Conservation (phyloP, 35 echinoderm and acorn worm genomes). For the Ophiothrix spiculata region DNA sequence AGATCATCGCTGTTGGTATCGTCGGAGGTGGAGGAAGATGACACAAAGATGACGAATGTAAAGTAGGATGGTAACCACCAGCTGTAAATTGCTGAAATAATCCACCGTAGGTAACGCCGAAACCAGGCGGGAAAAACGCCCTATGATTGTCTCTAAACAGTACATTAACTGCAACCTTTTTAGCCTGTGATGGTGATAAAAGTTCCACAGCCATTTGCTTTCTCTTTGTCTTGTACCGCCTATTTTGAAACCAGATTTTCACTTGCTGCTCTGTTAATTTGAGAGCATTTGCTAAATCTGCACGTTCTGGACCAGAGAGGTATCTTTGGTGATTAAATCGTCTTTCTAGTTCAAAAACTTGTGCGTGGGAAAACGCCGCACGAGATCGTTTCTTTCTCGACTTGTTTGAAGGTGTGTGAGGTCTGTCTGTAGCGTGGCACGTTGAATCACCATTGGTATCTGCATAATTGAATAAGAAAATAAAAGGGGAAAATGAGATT, state of each 20-base stretch:
- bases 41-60: background rate
- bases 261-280: slow-evolving; percentile 98
- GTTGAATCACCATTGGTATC: slow-evolving; percentile 11
- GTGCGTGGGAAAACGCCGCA: slow-evolving; percentile 84
- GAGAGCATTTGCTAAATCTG: slow-evolving; percentile 86
- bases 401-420: slow-evolving; percentile 18
- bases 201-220: slow-evolving; percentile 87
- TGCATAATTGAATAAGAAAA: background rate
- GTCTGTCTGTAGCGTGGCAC: background rate
- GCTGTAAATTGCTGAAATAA: background rate
- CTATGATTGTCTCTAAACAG: slow-evolving; percentile 72
- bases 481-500: background rate
- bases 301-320: slow-evolving; percentile 94
- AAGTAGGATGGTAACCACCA: background rate
- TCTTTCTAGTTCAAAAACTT: slow-evolving; percentile 95
- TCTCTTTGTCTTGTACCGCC: slow-evolving; percentile 96
- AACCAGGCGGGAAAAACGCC: slow-evolving; percentile 47
- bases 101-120: background rate
- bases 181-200: slow-evolving; percentile 77
- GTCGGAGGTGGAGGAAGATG: background rate
- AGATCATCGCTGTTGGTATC: background rate
- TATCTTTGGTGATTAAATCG: slow-evolving; percentile 96
- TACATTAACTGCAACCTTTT: slow-evolving; percentile 97
- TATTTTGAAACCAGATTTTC: slow-evolving; percentile 99
- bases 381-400: slow-evolving; percentile 90